phyloP scores from a whole-genome alignment of 2,113 vertebrate species.

The Epinephelus fuscoguttatus region DNA sequence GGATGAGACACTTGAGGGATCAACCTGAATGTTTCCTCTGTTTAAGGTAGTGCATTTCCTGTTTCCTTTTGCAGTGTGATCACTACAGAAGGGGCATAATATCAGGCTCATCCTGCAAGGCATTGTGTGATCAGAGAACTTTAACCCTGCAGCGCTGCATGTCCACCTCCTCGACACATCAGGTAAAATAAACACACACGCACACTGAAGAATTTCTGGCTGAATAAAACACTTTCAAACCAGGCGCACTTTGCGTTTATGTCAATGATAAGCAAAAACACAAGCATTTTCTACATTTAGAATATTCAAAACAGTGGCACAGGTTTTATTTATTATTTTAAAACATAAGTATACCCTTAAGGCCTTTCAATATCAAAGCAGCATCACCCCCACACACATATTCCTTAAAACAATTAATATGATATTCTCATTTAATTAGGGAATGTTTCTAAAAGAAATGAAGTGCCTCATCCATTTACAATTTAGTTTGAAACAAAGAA shows the following conservation, averaged over 20 bases:
- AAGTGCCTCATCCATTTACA: neutral
- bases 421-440: neutral
- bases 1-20: neutral
- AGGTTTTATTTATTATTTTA: neutral
- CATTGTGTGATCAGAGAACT: constrained; percentile 90
- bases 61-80: constrained; percentile 89
- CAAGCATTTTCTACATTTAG: neutral
- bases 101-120: constrained; percentile 93
- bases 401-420: neutral
- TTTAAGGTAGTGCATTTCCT: constrained; percentile 17
- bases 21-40: constrained; percentile 6
- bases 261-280: neutral
- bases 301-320: neutral
- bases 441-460: neutral
- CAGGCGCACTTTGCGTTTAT: neutral
- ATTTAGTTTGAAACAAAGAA: neutral
- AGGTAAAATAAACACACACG: constrained; percentile 82
- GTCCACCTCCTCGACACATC: constrained; percentile 57
- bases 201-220: neutral
- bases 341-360: neutral
- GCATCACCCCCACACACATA: neutral
- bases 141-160: constrained; percentile 85
- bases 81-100: constrained; percentile 96
- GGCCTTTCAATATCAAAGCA: neutral
- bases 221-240: no score